Conservation (phyloP, 2,113 vertebrate genomes). For the Otocyon megalotis region DNA sequence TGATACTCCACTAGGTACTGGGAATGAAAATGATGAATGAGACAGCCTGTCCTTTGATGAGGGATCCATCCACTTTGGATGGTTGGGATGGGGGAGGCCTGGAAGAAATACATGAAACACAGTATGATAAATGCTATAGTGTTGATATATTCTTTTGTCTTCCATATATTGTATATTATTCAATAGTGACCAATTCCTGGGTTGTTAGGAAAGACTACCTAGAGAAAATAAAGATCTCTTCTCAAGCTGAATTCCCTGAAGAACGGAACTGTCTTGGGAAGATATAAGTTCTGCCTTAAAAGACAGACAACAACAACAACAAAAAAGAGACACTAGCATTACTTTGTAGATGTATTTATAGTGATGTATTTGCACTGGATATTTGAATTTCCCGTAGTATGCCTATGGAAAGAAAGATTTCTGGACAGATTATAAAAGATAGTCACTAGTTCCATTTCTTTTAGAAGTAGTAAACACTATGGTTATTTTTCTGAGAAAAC, state of each 20-base stretch:
- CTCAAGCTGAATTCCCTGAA: not conserved
- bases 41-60: not conserved
- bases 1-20: not conserved
- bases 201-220: not conserved
- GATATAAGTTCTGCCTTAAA: not conserved
- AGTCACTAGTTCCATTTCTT: not conserved
- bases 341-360: not conserved
- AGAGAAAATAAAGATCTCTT: not conserved
- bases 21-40: not conserved
- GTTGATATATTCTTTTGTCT: not conserved
- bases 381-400: slow-evolving; percentile 18
- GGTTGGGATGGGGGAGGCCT: not conserved
- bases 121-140: not conserved
- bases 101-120: not conserved
- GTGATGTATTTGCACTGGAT: not conserved
- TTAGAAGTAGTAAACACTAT: slow-evolving; percentile 9
- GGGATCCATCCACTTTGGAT: not conserved
- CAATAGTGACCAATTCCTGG: not conserved
- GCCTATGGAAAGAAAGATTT: not conserved
- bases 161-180: not conserved
- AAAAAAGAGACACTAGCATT: not conserved
- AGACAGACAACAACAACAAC: too few relatives aligned
- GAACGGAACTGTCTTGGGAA: not conserved
- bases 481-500: not conserved
- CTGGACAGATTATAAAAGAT: not conserved